Base-by-base conservation (phyloP, 2,797 vertebrate species). In the Protonibea diacanthus region DNA sequence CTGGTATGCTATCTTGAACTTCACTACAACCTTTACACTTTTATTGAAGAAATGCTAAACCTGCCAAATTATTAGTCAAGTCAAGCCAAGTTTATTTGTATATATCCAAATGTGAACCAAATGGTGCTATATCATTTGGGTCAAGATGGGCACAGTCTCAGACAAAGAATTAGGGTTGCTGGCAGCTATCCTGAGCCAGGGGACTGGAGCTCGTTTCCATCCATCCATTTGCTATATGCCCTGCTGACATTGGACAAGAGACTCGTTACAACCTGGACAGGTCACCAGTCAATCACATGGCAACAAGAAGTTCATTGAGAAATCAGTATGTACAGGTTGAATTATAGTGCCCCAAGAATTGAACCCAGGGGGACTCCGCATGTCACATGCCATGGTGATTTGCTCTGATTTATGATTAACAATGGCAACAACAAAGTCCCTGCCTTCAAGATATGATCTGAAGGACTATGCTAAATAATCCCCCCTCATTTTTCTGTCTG, bases 31-130 rank as follows among this genome's bases (percentile, higher is more conserved):
- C 3, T 21, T 20, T 47, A n/a, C 11, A 5, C 23, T 40, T 72
- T 56, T 42, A 69, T 63, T 11, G 58, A 25, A 73, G 52, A 66
- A n/a, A 66, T 27, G 47, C 3, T 23, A 44, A 60, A 73, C 40
- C 59, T 29, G 10, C 14, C 6, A 25, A 18, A 52, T 49, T 6
- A 14, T 42, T 60, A 27, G 61, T 61, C 33, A 33, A 33, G 33
- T 33, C 7, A 8, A 33, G 29, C 29, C 29, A 29, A 29, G 29
- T 33, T 33, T 29, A 29, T 29, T 29, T 33, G 1, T 33, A 33
- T 33, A 33, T 33, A 33, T 33, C 33, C 33, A 38, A 38, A 38
- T 8, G 8, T 52, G 48, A 11, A 13, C 13, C 33, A 13, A 29
- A 21, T 56, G 14, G 20, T 33, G 51, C 20, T 58, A 40, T 13